Conservation (phyloP, 2,888 invertebrate species). For the Selenia dentaria region DNA sequence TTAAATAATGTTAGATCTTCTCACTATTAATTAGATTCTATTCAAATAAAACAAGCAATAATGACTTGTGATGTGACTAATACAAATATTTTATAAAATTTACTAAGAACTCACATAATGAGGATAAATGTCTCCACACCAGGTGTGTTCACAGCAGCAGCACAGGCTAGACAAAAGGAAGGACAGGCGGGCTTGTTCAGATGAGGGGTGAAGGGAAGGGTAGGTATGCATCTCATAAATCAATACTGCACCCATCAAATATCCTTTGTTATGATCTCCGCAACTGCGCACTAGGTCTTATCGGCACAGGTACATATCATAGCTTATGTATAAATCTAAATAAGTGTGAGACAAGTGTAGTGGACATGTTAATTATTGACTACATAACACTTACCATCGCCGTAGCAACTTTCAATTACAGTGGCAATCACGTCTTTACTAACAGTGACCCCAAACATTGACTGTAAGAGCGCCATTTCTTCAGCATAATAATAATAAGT, state of each 20-base stretch:
- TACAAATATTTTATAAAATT: no score
- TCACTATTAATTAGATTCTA: no score
- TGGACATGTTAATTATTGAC: no score
- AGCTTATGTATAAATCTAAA: no score
- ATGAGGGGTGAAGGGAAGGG: not conserved
- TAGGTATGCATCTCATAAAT: conserved; percentile 16
- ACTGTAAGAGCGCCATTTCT: conserved; percentile 53
- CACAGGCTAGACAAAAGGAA: no score
- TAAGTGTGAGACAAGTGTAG: no score
- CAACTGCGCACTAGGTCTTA: conserved; percentile 27
- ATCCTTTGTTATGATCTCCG: not conserved
- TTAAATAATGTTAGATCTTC: no score
- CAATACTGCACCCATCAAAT: conserved; percentile 17
- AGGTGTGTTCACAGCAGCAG: no score
- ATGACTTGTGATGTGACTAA: no score
- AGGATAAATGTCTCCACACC: no score
- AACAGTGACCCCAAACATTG: conserved; percentile 62
- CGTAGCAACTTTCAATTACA: conserved; percentile 63
- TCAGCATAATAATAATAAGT: conserved; percentile 39
- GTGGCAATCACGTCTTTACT: conserved; percentile 58
- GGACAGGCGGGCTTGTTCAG: conserved; percentile 3
- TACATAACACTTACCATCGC: conserved; percentile 65
- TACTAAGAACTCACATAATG: no score
- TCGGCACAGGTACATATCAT: not conserved
- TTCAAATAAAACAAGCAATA: no score